Base-by-base conservation (phyloP, 2,797 vertebrate species). In the Sardinella longiceps region DNA sequence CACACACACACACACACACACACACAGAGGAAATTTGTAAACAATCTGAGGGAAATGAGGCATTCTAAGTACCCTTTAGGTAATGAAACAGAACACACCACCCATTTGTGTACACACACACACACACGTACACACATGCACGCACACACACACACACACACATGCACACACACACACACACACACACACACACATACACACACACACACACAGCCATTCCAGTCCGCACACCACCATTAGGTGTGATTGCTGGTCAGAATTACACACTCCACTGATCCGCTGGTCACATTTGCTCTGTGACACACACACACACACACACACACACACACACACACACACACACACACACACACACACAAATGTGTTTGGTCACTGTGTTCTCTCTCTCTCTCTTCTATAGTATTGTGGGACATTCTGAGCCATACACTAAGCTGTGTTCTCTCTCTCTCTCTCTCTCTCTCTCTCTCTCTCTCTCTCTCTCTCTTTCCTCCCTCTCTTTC, bases 381-480 rank as follows among this genome's bases (percentile, higher is more conserved):
- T 58, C 50, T 12, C 25, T 0, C 1, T 83, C 46, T 10, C 33
- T 14, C 6, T n/a, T 14, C 58, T 91, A 81, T 90, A 97, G 96
- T 23, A 94, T 95, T 0, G 91, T 97, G 0, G 95, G 96, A 30
- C 96, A 97, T 0, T 94, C 95, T 0, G 95, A 97, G 81, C 95
- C 96, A 48, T 97, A 97, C 90, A 96, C 95, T 87, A 97, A 97
- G 88, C 93, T 97, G 46, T 97, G 97, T 5, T 10, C 7, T 15
- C n/a, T 39, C 46, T 37, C 46, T 48, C 12, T 20, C 14, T 11
- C n/a, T 10, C 10, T n/a, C 5, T 14, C 25, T n/a, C 43, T 14
- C 43, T 9, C n/a, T 14, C 43, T n/a, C 63, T 63, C 37, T 15
- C 80, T 18, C 25, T 50, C 25, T 50, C 81, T 84, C 74, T 87